Percentiles rank a stretch among this genome's conserved stretches.
phyloP scores from a whole-genome alignment of 2,113 vertebrate species.

The Dromaius novaehollandiae region DNA sequence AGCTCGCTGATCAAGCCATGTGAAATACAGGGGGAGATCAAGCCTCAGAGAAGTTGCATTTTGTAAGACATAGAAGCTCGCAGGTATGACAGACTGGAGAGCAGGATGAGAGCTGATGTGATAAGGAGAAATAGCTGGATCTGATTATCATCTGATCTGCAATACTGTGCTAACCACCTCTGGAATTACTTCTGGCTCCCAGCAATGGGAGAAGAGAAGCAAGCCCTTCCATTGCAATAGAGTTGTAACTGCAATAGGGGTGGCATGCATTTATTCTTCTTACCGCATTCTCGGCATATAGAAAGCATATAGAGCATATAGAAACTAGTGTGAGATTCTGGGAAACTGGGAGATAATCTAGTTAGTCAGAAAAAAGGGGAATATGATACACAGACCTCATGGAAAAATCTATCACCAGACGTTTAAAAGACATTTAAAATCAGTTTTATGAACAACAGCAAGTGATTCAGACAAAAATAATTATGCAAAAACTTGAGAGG shows the following conservation, averaged over 20 bases:
- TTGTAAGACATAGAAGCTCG: not conserved
- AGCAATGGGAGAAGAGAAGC: not conserved
- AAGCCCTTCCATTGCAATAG: not conserved
- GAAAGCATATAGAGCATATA: not conserved
- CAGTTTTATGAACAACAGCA: not conserved
- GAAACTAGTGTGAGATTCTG: not conserved
- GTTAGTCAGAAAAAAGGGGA: not conserved
- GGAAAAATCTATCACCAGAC: not conserved
- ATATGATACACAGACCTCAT: not conserved
- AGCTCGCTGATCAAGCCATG: not conserved
- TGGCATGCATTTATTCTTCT: not conserved
- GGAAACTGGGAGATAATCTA: slow-evolving; percentile 19
- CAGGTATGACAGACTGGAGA: not conserved
- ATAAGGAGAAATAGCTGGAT: not conserved
- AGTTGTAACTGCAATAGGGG: not conserved
- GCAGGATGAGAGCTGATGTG: not conserved
- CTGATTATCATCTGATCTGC: not conserved
- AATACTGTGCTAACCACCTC: not conserved
- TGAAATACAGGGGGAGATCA: not conserved
- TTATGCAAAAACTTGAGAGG: not conserved
- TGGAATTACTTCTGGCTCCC: not conserved
- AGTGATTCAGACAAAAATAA: not conserved
- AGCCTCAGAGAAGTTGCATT: not conserved
- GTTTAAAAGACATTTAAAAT: not conserved
- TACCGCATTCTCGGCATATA: not conserved